Base-by-base conservation (phyloP, 2,888 invertebrate genomes). In the Opisthograptis luteolata region DNA sequence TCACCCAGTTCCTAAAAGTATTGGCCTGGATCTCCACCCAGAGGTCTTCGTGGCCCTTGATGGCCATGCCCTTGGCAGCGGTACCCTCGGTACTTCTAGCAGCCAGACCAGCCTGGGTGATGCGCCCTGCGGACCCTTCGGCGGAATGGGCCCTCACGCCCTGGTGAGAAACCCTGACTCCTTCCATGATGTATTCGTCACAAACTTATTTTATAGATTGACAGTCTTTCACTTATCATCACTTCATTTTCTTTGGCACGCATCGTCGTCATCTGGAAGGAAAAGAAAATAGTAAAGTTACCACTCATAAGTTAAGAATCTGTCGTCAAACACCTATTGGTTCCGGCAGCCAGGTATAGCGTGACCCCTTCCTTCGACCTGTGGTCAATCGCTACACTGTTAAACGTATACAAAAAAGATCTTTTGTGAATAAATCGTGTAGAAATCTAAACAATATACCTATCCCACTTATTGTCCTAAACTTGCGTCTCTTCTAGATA, bases 1-100 rank as follows among this genome's bases (percentile, higher is more conserved):
- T 99, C 70, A 98, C 97, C 99, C 99, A 99, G 86, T 99, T 99
- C 66, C 96, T 94, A 81, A 99, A 99, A 25, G 99, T 99, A 83
- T 97, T 96, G 34, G 98, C 96, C 82, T 98, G 98, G 61, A 98
- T 98, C 80, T 97, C 97, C 40, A 98, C 97, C 98, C 98, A 98
- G 30, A 97, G 94, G 75, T 98, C 97, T 86, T 98, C 97, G 75
- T 97, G 95, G 62, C 98, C 98, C 77, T 97, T 97, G 78, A 98
- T 98, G 68, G 96, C 95, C 97, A 98, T 98, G 61, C 97, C 97
- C 77, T 96, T 96, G 62, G 98, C 98, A 0, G 98, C 98, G 37
- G 98, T 98, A 43, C 98, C 98, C 51, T 79, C 97, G 24, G 97
- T 95, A 77, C 97, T 97, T 41, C 98, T 93, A 17, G 98, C 98